These are phyloP conservation scores for Schlechtendalia chinensis DNA, from an alignment of 1,140 invertebrate species.

Conservation along the genomic window DNA sequence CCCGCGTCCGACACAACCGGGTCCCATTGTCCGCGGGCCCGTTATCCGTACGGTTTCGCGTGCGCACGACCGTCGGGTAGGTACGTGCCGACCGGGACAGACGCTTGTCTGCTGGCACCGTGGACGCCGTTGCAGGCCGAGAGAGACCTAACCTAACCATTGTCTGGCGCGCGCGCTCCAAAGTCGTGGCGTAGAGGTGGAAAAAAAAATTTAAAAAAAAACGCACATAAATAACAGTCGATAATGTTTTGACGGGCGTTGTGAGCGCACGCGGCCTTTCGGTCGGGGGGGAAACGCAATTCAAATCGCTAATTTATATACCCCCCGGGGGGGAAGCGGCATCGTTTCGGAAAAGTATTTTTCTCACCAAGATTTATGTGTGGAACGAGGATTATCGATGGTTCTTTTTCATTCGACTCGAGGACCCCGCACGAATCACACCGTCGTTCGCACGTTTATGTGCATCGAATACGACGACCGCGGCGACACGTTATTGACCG, in stretches of 20 bases:
- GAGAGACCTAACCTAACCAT: conserved; percentile 9
- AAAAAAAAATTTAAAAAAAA: conserved; percentile 2
- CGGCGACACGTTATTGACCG: too few relatives aligned
- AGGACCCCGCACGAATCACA: neutral
- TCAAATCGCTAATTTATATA: conserved; percentile 36
- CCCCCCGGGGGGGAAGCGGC: neutral
- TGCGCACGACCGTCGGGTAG: too few relatives aligned
- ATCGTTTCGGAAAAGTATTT: conserved; percentile 12
- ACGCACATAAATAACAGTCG: conserved; percentile 3
- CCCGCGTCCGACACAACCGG: neutral
- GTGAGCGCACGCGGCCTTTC: neutral
- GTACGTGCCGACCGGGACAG: conserved; percentile 11
- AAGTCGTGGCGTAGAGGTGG: neutral
- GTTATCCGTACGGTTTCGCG: neutral
- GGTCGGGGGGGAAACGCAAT: neutral
- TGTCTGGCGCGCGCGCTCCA: neutral
- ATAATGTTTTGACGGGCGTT: conserved; percentile 36
- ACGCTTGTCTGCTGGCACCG: neutral
- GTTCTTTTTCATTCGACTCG: conserved; percentile 5
- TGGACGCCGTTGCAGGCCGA: conserved; percentile 7
- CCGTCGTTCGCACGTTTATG: neutral
- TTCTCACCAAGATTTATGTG: conserved; percentile 36
- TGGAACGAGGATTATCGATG: conserved; percentile 43
- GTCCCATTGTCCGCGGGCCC: conserved; percentile 29
- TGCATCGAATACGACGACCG: neutral